These are phyloP conservation scores for Myotis findleyi DNA, from an alignment of 2,797 vertebrate genomes.

Conservation along the genomic window DNA sequence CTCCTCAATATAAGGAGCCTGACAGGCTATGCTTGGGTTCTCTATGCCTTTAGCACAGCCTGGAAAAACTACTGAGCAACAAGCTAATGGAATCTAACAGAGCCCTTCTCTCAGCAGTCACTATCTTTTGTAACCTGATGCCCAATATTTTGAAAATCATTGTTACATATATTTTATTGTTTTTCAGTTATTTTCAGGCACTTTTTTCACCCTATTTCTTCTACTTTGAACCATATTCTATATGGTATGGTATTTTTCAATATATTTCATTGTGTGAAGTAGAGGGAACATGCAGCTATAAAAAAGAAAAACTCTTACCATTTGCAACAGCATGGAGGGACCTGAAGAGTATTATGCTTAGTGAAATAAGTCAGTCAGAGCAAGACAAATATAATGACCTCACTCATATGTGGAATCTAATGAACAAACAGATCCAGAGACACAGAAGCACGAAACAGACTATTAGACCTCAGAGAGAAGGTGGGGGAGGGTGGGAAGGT, in stretches of 20 bases:
- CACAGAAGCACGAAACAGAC: too few species aligned
- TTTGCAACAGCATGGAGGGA: too few species aligned
- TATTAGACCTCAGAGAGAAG: too few species aligned
- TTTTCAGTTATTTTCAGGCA: not conserved
- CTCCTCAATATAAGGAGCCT: not conserved
- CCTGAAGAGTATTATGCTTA: too few species aligned
- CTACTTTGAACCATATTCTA: not conserved
- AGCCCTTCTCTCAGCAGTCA: not conserved
- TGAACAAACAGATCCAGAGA: too few species aligned
- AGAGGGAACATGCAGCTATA: not conserved
- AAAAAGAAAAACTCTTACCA: not conserved
- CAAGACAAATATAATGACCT: too few species aligned
- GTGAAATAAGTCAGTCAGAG: too few species aligned
- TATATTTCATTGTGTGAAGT: not conserved
- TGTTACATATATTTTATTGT: not conserved
- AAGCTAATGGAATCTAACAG: not conserved
- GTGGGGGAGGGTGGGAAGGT: too few species aligned
- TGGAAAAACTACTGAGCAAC: not conserved
- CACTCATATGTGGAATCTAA: too few species aligned
- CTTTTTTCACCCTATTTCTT: not conserved
- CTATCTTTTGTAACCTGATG: not conserved
- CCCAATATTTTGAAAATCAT: not conserved
- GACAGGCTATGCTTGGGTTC: not conserved
- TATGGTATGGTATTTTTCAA: not conserved
- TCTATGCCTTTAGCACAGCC: not conserved